A percentile compares a stretch with the other conserved stretches of the same genome.
Evolutionary conservation across 2,888 invertebrate genomes (phyloP).

Genomic region (Acanthopleura granulata): DNA sequence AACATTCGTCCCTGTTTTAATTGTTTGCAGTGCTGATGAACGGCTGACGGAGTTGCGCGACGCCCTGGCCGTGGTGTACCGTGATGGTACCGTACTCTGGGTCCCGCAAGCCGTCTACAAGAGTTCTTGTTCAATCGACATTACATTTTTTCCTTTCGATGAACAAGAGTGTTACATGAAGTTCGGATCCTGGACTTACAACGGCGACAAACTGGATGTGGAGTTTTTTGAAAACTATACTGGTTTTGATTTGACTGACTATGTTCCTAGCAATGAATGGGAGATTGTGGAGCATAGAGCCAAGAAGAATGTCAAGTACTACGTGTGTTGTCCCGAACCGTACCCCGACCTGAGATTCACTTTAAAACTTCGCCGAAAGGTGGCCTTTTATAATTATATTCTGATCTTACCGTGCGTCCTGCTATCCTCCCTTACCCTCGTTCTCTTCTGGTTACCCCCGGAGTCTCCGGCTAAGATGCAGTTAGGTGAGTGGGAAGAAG

Average conservation of each 20-base stretch:
- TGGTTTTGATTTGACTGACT: conserved; percentile 56
- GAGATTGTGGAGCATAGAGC: conserved; percentile 59
- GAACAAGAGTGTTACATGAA: conserved; percentile 66
- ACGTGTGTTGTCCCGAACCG: conserved; percentile 66
- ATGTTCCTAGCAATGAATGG: conserved; percentile 69
- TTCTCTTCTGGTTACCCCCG: conserved; percentile 70
- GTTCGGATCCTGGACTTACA: conserved; percentile 69
- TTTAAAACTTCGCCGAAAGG: conserved; percentile 54
- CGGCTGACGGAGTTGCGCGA: conserved; percentile 57
- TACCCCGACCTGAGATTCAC: conserved; percentile 66
- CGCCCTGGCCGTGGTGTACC: conserved; percentile 51
- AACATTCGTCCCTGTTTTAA: conserved; percentile 11
- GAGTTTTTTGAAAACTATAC: conserved; percentile 45
- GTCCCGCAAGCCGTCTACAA: conserved; percentile 55
- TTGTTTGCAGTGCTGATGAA: conserved; percentile 50
- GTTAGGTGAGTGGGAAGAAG: conserved; percentile 52
- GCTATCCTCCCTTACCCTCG: conserved; percentile 68
- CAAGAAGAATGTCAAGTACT: conserved; percentile 53
- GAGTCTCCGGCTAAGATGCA: conserved; percentile 70
- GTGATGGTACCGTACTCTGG: conserved; percentile 37
- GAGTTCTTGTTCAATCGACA: conserved; percentile 67
- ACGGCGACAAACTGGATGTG: conserved; percentile 62
- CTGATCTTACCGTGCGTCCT: conserved; percentile 70
- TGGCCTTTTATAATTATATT: conserved; percentile 68
- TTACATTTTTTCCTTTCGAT: conserved; percentile 68